Conservation (phyloP, 2,113 vertebrate genomes). For the Zapus hudsonius region DNA sequence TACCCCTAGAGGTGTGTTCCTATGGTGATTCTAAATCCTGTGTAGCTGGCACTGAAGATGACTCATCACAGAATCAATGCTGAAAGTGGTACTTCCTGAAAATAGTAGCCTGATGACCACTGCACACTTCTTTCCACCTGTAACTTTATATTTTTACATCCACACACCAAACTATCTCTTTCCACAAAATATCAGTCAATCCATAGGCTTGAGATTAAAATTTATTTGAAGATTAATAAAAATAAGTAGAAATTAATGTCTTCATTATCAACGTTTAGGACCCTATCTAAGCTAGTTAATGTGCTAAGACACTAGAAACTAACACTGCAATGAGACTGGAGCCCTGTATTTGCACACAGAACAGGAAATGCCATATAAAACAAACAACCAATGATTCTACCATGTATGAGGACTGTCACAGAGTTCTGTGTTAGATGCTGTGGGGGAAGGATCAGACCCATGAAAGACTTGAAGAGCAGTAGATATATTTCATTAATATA, state of each 20-base stretch:
- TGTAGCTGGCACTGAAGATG: too few species aligned
- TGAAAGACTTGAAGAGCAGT: neutral
- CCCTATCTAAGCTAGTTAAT: neutral
- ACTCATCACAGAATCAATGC: neutral
- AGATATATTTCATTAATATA: too few species aligned
- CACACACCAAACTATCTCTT: too few species aligned
- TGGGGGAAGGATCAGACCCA: neutral
- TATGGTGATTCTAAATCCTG: neutral
- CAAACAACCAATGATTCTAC: neutral
- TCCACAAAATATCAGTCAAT: slow-evolving; percentile 29
- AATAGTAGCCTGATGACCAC: neutral
- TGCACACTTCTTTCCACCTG: neutral
- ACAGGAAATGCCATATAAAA: neutral
- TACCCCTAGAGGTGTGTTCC: neutral
- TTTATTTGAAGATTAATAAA: neutral
- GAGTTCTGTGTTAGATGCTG: neutral
- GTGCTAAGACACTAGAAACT: neutral
- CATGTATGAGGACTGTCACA: neutral
- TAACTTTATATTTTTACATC: neutral
- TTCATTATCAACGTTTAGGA: slow-evolving; percentile 1
- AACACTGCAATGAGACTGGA: neutral
- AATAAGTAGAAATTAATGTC: slow-evolving; percentile 23
- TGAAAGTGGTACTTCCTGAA: too few species aligned
- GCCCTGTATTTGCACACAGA: neutral
- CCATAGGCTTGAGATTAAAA: neutral